Evolutionary conservation across 2,888 invertebrate species (phyloP), one percentile per base, ranked within the genome.

Genomic region (Boloria selene): DNA sequence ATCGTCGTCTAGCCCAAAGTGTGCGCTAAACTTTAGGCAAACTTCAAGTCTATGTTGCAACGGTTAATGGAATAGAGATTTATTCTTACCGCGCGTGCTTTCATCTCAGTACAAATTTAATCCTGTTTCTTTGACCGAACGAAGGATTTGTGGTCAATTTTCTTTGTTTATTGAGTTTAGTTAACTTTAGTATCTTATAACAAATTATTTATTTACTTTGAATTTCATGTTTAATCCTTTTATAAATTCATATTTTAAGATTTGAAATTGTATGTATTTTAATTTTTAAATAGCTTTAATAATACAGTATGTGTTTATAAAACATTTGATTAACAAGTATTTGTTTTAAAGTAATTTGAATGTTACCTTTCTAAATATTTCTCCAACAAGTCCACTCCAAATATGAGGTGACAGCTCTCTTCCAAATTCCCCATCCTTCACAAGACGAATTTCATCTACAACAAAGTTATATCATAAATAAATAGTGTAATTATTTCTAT

Each of bases 351-450:
- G 10, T 10, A 10, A 38, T 10, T 38, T 38, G 2, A 38, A 10
- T 38, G 31, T 93, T 93, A 97, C 97, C 94, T 96, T 95, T 85
- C 97, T 94, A 56, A 97, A 94, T 70, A 98, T 93, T 86, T 97
- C 97, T 13, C 97, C 97, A 50, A 98, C 95, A 93, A 97, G 95
- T 59, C 97, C 97, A 78, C 97, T 96, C 97, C 97, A 98, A 59
- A 31, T 96, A 96, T 64, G 95, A 93, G 50, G 95, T 93, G 47
- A 71, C 51, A 83, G 94, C 94, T 3, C 97, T 83, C 95, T 94
- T 1, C 97, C 97, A 80, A 97, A 98, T 79, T 95, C 95, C 22
- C 95, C 95, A 82, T 98, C 98, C 79, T 95, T 96, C 2, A 97
- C 97, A 65, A 97, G 93, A 70, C 95, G 94, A 69, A 98, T 92